A percentile compares a stretch with the other conserved stretches of the same genome.
phyloP scores from a whole-genome alignment of 2,888 invertebrate genomes.

The Proisotoma minuta region DNA sequence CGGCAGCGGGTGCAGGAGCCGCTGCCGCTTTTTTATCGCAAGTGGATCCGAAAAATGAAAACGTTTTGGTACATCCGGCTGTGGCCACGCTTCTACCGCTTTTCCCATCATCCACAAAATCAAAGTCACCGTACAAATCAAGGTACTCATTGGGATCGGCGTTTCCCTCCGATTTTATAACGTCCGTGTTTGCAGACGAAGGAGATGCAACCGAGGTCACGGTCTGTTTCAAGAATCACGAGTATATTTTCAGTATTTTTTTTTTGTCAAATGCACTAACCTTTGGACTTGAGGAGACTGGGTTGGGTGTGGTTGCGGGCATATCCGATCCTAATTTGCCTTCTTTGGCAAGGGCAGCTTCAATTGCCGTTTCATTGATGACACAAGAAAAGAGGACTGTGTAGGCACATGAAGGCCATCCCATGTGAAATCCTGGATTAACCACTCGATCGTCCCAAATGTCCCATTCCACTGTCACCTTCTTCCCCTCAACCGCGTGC shows the following conservation, averaged over 20 bases:
- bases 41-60: no score
- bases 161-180: not conserved
- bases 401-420: not conserved
- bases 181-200: not conserved
- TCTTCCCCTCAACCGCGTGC: not conserved
- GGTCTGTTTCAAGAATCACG: no score
- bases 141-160: not conserved
- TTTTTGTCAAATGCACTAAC: no score
- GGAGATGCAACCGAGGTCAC: not conserved
- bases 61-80: not conserved
- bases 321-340: no score
- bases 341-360: not conserved
- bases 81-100: not conserved
- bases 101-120: not conserved
- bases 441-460: not conserved
- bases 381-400: not conserved
- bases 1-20: not conserved
- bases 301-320: not conserved
- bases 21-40: not conserved
- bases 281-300: no score
- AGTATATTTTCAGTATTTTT: no score
- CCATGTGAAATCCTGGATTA: not conserved
- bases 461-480: not conserved
- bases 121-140: conserved; percentile 6
- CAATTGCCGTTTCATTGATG: not conserved